Evolutionary conservation across 1,140 invertebrate species (phyloP), one percentile per base, ranked within the genome.

Genomic region (Cotesia glomerata): DNA sequence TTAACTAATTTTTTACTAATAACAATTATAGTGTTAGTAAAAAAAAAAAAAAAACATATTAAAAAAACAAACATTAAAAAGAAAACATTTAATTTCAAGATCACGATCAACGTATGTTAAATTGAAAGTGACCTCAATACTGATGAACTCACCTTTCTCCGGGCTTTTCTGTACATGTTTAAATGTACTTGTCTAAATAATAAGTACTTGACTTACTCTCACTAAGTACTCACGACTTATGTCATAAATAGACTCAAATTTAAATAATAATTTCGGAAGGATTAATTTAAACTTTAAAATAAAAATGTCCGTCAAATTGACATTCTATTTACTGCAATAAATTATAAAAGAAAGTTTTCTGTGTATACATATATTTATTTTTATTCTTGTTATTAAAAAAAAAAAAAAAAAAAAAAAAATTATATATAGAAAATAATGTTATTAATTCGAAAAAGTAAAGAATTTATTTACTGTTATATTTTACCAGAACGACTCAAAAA

Each of bases 401-500:
- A 26, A 26, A 26, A 26, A 26, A 26, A 26, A 26, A 26, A 26
- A 26, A 26, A 26, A 26, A 26, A 26, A 26, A 26, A 26, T 26
- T 26, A 26, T 26, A 26, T 2, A 26, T 26, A 2, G 26, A 26
- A 26, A 26, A 26, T 26, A 26, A 26, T 26, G 26, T 26, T 26
- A 26, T 26, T 26, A 26, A 26, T 3, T 26, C 26, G 26, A 26
- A 26, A 26, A 26, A 26, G 11, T 45, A 39, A 39, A 11, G 7
- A 9, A 9, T 45, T 45, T 45, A 9, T 45, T 45, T 45, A 56
- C 52, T 56, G 52, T 18, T 56, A 56, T 56, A 16, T 14, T 14
- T 54, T 87, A 88, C 45, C 83, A 94, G 94, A 77, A 88, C 89
- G 76, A 94, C 93, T 0, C 93, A 95, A 88, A 88, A 92, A 74